Base-by-base conservation (phyloP, 2,888 invertebrate genomes). In the Quadroppia sp. region DNA sequence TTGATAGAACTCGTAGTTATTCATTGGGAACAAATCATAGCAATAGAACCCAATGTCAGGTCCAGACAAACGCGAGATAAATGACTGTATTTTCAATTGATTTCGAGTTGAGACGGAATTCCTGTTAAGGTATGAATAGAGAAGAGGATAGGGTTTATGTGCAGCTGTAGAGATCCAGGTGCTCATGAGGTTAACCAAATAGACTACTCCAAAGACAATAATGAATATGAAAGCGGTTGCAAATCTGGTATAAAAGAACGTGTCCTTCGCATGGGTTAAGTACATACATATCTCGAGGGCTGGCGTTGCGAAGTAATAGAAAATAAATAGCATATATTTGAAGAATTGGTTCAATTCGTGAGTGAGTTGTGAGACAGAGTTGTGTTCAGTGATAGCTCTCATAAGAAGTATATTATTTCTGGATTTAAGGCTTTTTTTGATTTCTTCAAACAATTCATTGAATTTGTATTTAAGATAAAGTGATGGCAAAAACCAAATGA, bases 1-100 rank as follows among this genome's bases (percentile, higher is more conserved):
- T 9, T 15, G 56, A 56, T 56, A 56, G 15, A 56, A 56, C 56
- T 56, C 56, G 4, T 28, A 56, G 56, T 56, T 56, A 56, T 56
- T 56, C 56, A 56, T 56, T 23, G 56, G 56, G 23, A 56, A 56
- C 11, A 56, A 56, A 28, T 56, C 11, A 56, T 28, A 56, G 30
- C 56, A 56, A 56, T 56, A 56, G 11, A 56, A 56, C 1, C 56
- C 56, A 17, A 56, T 56, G 13, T 56, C 56, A 28, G 56, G 56
- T 56, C 28, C 56, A 2, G 13, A 13, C 30, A 56, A 11, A 1
- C 25, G 20, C 28, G 25, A 25, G 6, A 56, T 56, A 17, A 56
- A 56, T 56, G 30, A 1, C 25, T 11, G 1, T 3, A 56, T 28
- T 28, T 56, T 56, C 56, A 25, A 28, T 1, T 17, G 25, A 9